Percentiles rank a stretch among this genome's conserved stretches.
These are phyloP conservation scores for Muscicapa comitata DNA, from an alignment of 2,797 vertebrate species.

Conservation along the genomic window DNA sequence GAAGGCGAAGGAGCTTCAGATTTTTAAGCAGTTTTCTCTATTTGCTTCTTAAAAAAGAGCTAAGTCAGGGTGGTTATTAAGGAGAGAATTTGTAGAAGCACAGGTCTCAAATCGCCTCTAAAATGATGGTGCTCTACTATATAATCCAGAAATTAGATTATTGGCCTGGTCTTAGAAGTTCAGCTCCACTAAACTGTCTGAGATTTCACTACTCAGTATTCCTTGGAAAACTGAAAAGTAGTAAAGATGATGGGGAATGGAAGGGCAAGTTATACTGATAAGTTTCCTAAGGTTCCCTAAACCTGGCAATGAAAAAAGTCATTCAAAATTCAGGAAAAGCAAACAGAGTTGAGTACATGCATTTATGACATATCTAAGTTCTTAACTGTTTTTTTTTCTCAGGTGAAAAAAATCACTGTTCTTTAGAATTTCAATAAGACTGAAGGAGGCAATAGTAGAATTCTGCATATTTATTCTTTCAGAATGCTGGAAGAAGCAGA, in stretches of 20 bases:
- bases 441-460: neutral
- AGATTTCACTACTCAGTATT: neutral
- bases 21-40: neutral
- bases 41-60: neutral
- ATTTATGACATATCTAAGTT: neutral
- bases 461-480: neutral
- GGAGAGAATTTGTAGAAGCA: neutral
- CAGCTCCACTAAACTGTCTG: neutral
- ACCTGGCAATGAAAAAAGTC: neutral
- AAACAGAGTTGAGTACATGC: neutral
- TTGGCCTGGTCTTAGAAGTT: neutral
- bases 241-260: neutral
- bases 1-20: neutral
- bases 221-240: neutral
- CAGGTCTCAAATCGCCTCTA: neutral
- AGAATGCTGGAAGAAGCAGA: neutral
- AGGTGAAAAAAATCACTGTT: neutral
- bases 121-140: neutral
- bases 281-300: neutral
- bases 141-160: slow-evolving; percentile 22
- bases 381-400: neutral
- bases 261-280: neutral
- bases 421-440: neutral
- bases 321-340: neutral
- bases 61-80: neutral